A percentile compares a stretch with the other conserved stretches of the same genome.
phyloP scores from a whole-genome alignment of 2,113 vertebrate genomes.

The Dipodomys ordii region DNA sequence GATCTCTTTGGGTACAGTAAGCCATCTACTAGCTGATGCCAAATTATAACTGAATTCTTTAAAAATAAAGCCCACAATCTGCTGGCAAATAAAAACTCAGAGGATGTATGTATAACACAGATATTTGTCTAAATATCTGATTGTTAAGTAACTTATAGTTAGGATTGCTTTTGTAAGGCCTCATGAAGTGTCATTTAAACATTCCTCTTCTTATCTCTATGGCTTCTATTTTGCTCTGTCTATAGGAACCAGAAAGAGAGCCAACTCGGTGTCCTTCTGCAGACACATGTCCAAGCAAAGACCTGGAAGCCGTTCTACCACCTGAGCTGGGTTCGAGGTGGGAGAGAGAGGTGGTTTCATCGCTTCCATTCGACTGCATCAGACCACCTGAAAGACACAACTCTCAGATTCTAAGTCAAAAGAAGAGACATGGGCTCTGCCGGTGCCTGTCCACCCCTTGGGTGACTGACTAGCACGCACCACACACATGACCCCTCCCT shows the following conservation, averaged over 20 bases:
- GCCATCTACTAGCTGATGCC: background rate
- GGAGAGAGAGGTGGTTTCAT: background rate
- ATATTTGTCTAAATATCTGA: background rate
- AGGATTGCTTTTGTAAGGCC: background rate
- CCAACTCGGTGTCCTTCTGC: background rate
- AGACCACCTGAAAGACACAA: background rate
- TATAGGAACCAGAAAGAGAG: background rate
- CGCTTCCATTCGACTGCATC: background rate
- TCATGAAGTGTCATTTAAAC: background rate
- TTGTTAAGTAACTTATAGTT: background rate
- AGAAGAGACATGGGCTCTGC: background rate
- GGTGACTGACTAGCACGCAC: background rate
- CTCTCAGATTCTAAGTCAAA: background rate
- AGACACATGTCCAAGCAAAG: background rate
- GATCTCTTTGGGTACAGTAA: background rate
- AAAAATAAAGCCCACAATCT: background rate
- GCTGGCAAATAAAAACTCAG: constrained; percentile 4
- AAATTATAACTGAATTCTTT: background rate
- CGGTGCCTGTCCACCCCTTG: background rate
- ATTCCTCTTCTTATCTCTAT: background rate
- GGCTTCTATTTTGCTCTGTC: background rate
- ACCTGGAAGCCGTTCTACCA: background rate
- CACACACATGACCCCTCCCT: background rate
- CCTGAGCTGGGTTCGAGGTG: rapidly evolving
- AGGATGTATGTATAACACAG: background rate